phyloP scores from a whole-genome alignment of 2,113 vertebrate species.

The Brienomyrus brachyistius region DNA sequence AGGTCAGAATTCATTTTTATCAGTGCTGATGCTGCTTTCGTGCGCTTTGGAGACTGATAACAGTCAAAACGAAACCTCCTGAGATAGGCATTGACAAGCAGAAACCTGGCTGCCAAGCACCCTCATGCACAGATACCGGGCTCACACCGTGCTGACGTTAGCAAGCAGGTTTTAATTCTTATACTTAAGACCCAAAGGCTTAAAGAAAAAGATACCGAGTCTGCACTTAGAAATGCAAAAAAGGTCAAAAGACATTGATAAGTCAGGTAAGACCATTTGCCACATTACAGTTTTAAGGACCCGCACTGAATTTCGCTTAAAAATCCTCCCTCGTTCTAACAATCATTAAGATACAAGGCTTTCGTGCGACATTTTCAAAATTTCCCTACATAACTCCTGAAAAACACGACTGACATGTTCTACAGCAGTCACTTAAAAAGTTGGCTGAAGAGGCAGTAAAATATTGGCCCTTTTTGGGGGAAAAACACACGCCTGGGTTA shows the following conservation, averaged over 20 bases:
- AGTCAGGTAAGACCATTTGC: not conserved
- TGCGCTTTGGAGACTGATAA: not conserved
- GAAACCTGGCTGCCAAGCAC: not conserved
- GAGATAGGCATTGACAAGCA: not conserved
- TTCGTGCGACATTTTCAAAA: not conserved
- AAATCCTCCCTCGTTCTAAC: not conserved
- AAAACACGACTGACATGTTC: not conserved
- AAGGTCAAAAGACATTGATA: not conserved
- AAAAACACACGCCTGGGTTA: not conserved
- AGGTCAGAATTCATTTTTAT: not conserved
- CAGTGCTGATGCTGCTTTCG: not conserved
- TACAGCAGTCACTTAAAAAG: not conserved
- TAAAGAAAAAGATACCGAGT: not conserved
- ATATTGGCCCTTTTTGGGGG: not conserved
- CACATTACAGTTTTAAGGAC: not conserved
- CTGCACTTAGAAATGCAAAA: not conserved
- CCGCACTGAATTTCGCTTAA: not conserved
- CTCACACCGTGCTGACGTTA: not conserved
- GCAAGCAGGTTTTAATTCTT: not conserved
- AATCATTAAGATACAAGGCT: not conserved
- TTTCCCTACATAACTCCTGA: not conserved
- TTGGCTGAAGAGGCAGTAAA: slow-evolving; percentile 12
- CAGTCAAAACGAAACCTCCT: not conserved
- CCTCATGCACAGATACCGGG: not conserved
- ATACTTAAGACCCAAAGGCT: not conserved